Evolutionary conservation across 2,113 vertebrate species (phyloP).

Genomic region (Ictidomys tridecemlineatus): DNA sequence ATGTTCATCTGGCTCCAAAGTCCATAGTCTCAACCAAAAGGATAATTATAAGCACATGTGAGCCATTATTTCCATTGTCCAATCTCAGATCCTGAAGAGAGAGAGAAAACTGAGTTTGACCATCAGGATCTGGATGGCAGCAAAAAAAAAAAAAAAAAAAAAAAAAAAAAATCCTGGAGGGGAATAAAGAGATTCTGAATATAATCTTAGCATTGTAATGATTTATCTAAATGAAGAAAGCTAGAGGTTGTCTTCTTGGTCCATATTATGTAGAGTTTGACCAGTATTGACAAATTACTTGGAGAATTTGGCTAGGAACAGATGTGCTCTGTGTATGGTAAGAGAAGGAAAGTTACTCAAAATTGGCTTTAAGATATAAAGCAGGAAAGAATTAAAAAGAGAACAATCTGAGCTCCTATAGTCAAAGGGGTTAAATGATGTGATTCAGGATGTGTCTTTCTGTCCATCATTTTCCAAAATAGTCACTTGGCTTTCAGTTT

Average conservation of each 20-base stretch:
- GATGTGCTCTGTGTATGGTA: neutral
- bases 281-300: neutral
- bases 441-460: neutral
- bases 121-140: neutral
- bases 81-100: neutral
- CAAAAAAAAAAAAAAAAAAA: neutral
- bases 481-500: neutral
- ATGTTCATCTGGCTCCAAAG: neutral
- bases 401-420: neutral
- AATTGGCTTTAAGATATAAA: neutral
- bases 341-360: neutral
- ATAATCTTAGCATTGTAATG: neutral
- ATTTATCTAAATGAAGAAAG: neutral
- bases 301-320: neutral
- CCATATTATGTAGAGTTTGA: neutral
- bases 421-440: neutral
- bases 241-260: neutral
- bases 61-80: neutral
- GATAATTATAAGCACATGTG: neutral
- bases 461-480: conserved; percentile 33
- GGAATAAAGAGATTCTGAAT: neutral
- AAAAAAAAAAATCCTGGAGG: neutral
- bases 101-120: neutral
- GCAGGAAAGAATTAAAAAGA: neutral
- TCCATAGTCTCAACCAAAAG: neutral